Evolutionary conservation across 2,113 vertebrate species (phyloP).

Genomic region (Oncorhynchus mykiss): DNA sequence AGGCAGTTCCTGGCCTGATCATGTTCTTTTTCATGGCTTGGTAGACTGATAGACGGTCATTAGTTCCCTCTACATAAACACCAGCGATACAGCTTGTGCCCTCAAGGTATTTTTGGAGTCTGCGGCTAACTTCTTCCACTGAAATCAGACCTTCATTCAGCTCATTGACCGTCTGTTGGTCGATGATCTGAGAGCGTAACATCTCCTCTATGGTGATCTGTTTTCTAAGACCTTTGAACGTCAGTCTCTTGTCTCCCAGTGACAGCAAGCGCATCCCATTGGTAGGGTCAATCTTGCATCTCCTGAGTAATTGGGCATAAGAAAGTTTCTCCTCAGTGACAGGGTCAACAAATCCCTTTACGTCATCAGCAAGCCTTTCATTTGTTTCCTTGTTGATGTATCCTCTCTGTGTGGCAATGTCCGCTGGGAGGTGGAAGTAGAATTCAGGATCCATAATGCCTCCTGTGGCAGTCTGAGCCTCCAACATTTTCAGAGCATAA

Average conservation of each 20-base stretch:
- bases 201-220: conserved; percentile 92
- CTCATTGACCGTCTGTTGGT: conserved; percentile 79
- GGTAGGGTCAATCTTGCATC: conserved; percentile 77
- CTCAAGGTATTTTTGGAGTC: conserved; percentile 87
- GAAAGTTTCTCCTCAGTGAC: conserved; percentile 87
- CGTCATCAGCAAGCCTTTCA: conserved; percentile 77
- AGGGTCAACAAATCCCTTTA: conserved; percentile 87
- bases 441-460: conserved; percentile 89
- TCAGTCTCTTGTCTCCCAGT: conserved; percentile 81
- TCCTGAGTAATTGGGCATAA: conserved; percentile 86
- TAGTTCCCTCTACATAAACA: conserved; percentile 85
- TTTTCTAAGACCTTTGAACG: conserved; percentile 90
- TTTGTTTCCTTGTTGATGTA: conserved; percentile 88
- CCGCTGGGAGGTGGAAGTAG: conserved; percentile 90
- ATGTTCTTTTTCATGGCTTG: conserved; percentile 99
- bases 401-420: conserved; percentile 86
- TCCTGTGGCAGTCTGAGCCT: conserved; percentile 90
- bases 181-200: conserved; percentile 86
- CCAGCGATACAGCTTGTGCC: conserved; percentile 95
- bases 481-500: conserved; percentile 89
- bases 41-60: conserved; percentile 93
- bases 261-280: conserved; percentile 82
- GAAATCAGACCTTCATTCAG: conserved; percentile 86
- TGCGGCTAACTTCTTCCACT: conserved; percentile 84
- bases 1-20: conserved; percentile 93